phyloP scores from a whole-genome alignment of 2,888 invertebrate genomes.

The Phyllotreta striolata region DNA sequence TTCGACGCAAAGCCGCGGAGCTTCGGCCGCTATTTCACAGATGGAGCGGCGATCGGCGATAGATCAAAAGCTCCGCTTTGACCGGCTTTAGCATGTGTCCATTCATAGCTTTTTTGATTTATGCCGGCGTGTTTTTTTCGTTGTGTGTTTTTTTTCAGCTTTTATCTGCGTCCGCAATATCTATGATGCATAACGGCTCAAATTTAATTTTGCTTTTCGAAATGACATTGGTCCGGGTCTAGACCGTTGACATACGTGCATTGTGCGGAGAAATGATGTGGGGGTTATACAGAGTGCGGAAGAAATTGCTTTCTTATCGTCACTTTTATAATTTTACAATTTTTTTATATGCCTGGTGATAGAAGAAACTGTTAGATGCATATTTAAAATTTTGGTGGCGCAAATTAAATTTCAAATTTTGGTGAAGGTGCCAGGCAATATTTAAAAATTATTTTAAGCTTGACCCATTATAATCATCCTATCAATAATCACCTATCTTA shows the following conservation, averaged over 20 bases:
- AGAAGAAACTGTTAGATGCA: too few relatives aligned
- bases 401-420: too few relatives aligned
- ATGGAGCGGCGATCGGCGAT: constrained; percentile 46
- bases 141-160: constrained; percentile 32
- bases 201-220: constrained; percentile 40
- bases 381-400: too few relatives aligned
- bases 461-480: too few relatives aligned
- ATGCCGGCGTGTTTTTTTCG: constrained; percentile 28
- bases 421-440: too few relatives aligned
- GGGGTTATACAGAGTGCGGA: constrained; percentile 4
- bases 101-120: constrained; percentile 38
- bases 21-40: constrained; percentile 55
- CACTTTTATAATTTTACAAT: too few relatives aligned
- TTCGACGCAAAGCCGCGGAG: constrained; percentile 37
- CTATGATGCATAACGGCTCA: constrained; percentile 42
- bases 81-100: constrained; percentile 28
- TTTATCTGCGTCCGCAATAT: constrained; percentile 41
- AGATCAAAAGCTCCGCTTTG: constrained; percentile 28
- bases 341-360: too few relatives aligned
- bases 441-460: too few relatives aligned
- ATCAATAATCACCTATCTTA: too few relatives aligned
- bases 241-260: constrained; percentile 12
- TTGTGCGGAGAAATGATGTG: constrained; percentile 10
- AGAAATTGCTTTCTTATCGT: background rate
- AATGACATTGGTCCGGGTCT: constrained; percentile 17